phyloP scores from a whole-genome alignment of 2,113 vertebrate genomes.

The Tetraodon nigroviridis region DNA sequence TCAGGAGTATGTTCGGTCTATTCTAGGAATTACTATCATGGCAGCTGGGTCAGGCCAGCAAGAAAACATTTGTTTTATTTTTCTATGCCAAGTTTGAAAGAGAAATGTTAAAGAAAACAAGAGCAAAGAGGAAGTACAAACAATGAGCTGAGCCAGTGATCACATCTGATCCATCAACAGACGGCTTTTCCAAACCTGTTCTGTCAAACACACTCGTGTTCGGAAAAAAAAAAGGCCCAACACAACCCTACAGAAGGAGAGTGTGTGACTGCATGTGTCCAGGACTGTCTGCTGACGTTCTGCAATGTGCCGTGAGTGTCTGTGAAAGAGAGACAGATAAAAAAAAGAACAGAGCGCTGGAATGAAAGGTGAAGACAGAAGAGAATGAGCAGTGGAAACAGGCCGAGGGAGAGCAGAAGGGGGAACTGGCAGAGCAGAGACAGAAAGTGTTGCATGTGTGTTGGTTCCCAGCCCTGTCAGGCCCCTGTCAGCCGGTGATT shows the following conservation, averaged over 20 bases:
- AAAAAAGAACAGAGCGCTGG: conserved; percentile 6
- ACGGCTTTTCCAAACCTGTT: conserved; percentile 27
- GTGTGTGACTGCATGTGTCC: conserved; percentile 33
- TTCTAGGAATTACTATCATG: not conserved
- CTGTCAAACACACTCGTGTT: conserved; percentile 24
- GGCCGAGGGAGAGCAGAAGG: conserved; percentile 12
- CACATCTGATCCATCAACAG: conserved; percentile 33
- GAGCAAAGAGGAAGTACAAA: not conserved
- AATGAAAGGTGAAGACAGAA: conserved; percentile 1
- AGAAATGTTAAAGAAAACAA: not conserved
- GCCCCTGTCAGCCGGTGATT: conserved; percentile 91
- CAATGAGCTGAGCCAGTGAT: conserved; percentile 6
- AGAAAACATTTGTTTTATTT: not conserved
- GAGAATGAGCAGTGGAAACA: conserved; percentile 36
- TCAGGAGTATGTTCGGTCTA: no score
- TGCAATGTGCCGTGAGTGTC: conserved; percentile 44
- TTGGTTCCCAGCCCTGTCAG: conserved; percentile 84
- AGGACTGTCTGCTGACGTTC: conserved; percentile 39
- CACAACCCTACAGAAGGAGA: conserved; percentile 17
- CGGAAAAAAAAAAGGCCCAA: not conserved
- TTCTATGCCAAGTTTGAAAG: not conserved
- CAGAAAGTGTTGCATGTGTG: conserved; percentile 75
- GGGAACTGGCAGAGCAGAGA: conserved; percentile 42
- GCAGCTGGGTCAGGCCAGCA: not conserved
- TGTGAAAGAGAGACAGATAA: conserved; percentile 22